Evolutionary conservation across 2,797 vertebrate genomes (phyloP), one percentile per base, ranked within the genome.

Genomic region (Myioborus melanocephalus): DNA sequence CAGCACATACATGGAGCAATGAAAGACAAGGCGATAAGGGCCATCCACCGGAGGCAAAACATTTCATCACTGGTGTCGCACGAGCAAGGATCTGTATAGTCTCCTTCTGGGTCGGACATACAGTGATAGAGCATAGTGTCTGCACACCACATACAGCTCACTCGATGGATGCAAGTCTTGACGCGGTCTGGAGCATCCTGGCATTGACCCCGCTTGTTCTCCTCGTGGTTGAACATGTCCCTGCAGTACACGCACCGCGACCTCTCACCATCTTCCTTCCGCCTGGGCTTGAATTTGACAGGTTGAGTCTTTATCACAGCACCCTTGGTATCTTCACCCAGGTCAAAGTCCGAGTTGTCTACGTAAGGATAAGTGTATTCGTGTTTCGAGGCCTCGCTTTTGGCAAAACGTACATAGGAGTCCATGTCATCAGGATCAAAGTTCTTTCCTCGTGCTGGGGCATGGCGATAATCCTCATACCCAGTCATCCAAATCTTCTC

Each of bases 81-180:
- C 23, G 99, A 99, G 97, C 99, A 99, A 73, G 99, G 99, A 98
- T 99, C 99, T 7, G 98, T 99, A 76, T 99, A 99, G 97, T 99
- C 99, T 61, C 99, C 99, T 98, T 99, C 99, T 1, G 99, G 98
- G 97, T 99, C 99, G 9, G 99, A 99, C 99, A 99, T 99, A 98
- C 99, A 99, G 98, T 99, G 99, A 97, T 99, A 99, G 70, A 99
- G 99, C 98, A 99, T 98, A 95, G 99, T 99, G 98, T 99, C 99
- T 39, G 99, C 99, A 8, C 99, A 98, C 99, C 99, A 99, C 99
- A 99, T 99, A 97, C 99, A 99, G 98, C 99, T 99, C 96, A 98
- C 98, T 71, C 98, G 97, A 93, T 98, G 98, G 97, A 99, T 98
- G 97, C 99, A 99, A 61, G 97, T 98, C 87, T 98, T 98, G 88